phyloP scores from a whole-genome alignment of 2,113 vertebrate genomes.

The Chamaea fasciata region DNA sequence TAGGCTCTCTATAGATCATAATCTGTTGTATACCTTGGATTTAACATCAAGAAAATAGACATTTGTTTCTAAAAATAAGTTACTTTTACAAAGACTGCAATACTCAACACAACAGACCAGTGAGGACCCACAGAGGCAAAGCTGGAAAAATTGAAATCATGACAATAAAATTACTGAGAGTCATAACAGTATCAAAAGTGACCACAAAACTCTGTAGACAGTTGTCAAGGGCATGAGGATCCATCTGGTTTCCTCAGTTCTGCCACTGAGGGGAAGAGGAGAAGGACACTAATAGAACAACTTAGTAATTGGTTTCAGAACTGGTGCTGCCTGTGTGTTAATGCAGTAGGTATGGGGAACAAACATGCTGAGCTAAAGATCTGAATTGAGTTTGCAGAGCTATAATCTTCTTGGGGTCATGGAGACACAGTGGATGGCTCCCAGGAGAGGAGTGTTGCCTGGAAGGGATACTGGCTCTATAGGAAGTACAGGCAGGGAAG shows the following conservation, averaged over 20 bases:
- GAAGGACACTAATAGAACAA: background rate
- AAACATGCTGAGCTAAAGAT: background rate
- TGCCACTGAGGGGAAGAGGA: background rate
- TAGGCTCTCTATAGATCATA: background rate
- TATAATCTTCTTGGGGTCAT: background rate
- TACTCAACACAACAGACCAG: fast-evolving
- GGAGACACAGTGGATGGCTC: background rate
- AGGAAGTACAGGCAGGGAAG: background rate
- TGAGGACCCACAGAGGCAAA: background rate
- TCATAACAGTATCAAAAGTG: background rate
- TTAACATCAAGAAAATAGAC: background rate
- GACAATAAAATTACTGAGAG: background rate
- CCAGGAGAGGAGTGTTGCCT: background rate
- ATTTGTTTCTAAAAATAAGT: background rate
- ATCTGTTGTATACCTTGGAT: background rate
- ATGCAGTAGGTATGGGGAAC: background rate
- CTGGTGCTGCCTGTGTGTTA: no score
- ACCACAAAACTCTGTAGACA: background rate
- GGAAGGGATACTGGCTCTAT: background rate
- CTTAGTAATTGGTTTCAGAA: background rate
- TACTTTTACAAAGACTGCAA: background rate
- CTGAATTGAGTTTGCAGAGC: background rate
- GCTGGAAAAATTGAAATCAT: background rate
- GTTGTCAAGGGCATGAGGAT: background rate
- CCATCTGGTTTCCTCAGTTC: background rate